Conservation (phyloP, 2,113 vertebrate species). For the Onychostruthus taczanowskii region DNA sequence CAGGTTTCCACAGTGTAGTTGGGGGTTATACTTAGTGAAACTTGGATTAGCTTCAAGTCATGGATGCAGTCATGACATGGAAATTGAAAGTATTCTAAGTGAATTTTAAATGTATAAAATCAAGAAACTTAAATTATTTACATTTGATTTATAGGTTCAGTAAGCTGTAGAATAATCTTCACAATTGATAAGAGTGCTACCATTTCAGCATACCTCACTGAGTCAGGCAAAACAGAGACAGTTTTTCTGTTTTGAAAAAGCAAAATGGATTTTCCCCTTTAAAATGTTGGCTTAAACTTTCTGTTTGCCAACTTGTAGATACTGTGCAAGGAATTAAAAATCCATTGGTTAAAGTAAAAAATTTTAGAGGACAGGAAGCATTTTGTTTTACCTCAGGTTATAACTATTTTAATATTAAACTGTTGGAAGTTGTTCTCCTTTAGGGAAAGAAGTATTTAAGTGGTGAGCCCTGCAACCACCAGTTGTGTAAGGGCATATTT, state of each 20-base stretch:
- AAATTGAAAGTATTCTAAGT: neutral
- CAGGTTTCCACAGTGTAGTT: neutral
- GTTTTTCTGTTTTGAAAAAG: neutral
- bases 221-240: neutral
- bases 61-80: fast-evolving
- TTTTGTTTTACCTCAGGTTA: neutral
- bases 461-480: neutral
- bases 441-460: neutral
- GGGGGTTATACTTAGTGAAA: neutral
- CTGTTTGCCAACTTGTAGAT: neutral
- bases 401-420: neutral
- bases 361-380: neutral
- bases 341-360: neutral
- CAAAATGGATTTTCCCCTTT: neutral
- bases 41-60: neutral
- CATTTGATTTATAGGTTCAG: neutral
- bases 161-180: neutral
- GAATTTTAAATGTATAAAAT: neutral
- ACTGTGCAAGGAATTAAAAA: neutral
- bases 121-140: neutral
- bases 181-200: neutral
- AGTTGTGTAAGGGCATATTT: neutral
- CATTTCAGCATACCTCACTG: neutral
- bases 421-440: neutral
- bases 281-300: neutral